phyloP scores from a whole-genome alignment of 2,888 invertebrate genomes.

The Trachelus stipa region DNA sequence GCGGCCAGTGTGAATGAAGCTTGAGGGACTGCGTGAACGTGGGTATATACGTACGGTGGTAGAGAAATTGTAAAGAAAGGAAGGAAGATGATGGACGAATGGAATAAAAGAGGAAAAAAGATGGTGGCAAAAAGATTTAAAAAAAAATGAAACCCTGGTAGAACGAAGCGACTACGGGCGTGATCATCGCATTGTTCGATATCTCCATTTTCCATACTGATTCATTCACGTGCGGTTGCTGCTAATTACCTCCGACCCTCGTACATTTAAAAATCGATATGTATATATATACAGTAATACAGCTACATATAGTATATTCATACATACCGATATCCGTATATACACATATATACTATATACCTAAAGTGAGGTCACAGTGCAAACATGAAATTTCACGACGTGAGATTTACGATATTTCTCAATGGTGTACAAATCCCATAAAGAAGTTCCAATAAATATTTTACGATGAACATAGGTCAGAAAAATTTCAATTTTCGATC shows the following conservation, averaged over 20 bases:
- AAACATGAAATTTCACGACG: slow-evolving; percentile 50
- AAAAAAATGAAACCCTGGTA: slow-evolving; percentile 17
- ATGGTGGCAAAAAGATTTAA: slow-evolving; percentile 15
- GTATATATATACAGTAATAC: not conserved
- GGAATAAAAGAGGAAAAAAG: slow-evolving; percentile 6
- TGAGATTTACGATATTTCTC: slow-evolving; percentile 53
- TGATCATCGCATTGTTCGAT: slow-evolving; percentile 54
- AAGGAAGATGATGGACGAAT: slow-evolving; percentile 12
- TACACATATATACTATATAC: slow-evolving; percentile 11
- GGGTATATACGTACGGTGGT: not conserved
- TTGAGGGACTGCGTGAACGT: not conserved
- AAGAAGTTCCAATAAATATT: slow-evolving; percentile 27
- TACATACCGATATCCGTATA: slow-evolving; percentile 8
- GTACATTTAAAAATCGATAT: slow-evolving; percentile 5
- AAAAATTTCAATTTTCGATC: too few relatives aligned
- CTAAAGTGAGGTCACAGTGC: slow-evolving; percentile 44
- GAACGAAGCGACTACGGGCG: slow-evolving; percentile 27
- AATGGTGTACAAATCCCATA: slow-evolving; percentile 54
- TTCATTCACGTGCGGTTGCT: slow-evolving; percentile 39
- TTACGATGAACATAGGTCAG: too few relatives aligned
- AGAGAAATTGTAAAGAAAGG: slow-evolving; percentile 15
- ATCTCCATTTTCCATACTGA: slow-evolving; percentile 48
- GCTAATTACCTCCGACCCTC: slow-evolving; percentile 56
- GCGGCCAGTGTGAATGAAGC: not conserved
- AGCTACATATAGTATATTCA: too few relatives aligned